Evolutionary conservation across 2,888 invertebrate genomes (phyloP), one percentile per base, ranked within the genome.

Genomic region (Synanthedon formicaeformis): DNA sequence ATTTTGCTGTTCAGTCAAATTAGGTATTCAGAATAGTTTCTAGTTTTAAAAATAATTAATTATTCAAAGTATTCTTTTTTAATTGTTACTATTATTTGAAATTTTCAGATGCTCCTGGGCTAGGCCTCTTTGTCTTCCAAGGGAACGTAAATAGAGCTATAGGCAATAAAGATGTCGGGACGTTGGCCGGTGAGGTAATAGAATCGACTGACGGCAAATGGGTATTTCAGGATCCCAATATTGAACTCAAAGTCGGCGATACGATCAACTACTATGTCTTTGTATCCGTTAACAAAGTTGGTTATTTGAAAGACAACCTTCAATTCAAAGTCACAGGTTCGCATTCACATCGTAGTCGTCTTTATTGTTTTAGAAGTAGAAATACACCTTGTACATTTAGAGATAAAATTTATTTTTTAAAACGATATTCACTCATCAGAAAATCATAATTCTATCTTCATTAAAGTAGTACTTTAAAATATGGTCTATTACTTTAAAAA

Each of bases 111-210:
- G 75, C 75, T 23, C 66, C 81, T 2, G 89, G 88, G 1, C 62
- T 91, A 0, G 75, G 77, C 51, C 66, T 90, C 5, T 92, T 93
- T 63, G 90, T 84, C 0, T 92, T 92, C 68, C 90, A 93, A 74
- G 91, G 90, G 0, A 90, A 91, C 58, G 63, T 91, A 13, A 92
- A 92, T 68, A 78, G 83, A 27, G 64, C 67, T 0, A 89, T 92
- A 55, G 67, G 58, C 0, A 61, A 70, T 2, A 78, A 75, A 6
- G 86, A 89, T 52, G 76, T 81, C 0, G 93, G 93, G 0, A 73
- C 84, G 2, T 86, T 90, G 45, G 67, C 71, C 0, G 89, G 83
- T 0, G 90, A 91, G 55, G 71, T 89, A 0, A 66, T 66, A 1
- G 53, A 58, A 2, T 65, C 90, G 0, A 73, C 60, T 2, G 64